These are phyloP conservation scores for Prunella himalayana DNA, from an alignment of 2,113 vertebrate genomes.

Conservation along the genomic window DNA sequence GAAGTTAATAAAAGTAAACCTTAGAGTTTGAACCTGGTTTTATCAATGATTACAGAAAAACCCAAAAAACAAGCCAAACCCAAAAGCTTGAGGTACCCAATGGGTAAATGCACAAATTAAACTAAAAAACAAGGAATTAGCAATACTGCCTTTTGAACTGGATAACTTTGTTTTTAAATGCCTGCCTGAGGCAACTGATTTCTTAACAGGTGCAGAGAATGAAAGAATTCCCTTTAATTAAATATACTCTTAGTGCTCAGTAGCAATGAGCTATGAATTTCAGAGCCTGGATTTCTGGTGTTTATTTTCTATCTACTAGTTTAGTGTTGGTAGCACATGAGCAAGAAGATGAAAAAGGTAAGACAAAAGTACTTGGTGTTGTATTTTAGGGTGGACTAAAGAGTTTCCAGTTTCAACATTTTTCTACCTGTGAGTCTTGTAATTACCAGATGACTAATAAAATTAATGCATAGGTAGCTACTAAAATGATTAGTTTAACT, in stretches of 20 bases:
- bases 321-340: background rate
- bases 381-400: background rate
- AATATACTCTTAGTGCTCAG: background rate
- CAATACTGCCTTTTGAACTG: background rate
- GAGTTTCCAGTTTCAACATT: background rate
- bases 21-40: background rate
- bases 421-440: background rate
- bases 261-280: background rate
- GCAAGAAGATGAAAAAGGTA: background rate
- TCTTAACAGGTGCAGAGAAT: background rate
- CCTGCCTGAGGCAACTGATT: background rate
- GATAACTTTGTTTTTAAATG: background rate
- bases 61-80: rapidly evolving
- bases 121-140: background rate
- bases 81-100: background rate
- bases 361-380: background rate
- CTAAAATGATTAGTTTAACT: background rate
- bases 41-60: background rate
- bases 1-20: background rate
- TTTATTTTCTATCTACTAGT: background rate
- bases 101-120: background rate
- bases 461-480: background rate
- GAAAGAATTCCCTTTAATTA: background rate
- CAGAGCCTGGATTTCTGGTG: background rate
- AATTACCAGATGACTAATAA: background rate